Percentiles rank a stretch among this genome's conserved stretches.
These are phyloP conservation scores for Cynodonichthys magdalenae DNA, from an alignment of 2,797 vertebrate species.

Conservation along the genomic window DNA sequence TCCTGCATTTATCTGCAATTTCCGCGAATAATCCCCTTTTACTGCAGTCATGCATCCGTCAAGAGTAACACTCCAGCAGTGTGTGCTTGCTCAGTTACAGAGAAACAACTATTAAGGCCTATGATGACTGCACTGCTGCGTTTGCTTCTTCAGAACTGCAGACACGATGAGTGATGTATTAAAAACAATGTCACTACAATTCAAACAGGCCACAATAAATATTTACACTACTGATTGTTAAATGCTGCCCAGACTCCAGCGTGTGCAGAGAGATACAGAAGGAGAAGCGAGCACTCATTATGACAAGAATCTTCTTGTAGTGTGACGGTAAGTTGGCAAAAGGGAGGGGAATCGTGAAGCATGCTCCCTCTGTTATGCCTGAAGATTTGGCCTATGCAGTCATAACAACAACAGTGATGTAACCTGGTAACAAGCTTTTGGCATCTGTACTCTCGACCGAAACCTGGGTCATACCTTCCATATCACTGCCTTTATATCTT, in stretches of 20 bases:
- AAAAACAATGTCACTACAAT: slow-evolving; percentile 54
- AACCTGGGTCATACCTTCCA: slow-evolving; percentile 82
- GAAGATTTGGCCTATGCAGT: slow-evolving; percentile 79
- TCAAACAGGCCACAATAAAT: slow-evolving; percentile 70
- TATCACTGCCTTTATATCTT: slow-evolving; percentile 72
- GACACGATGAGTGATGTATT: slow-evolving; percentile 43
- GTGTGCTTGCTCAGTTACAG: slow-evolving; percentile 53
- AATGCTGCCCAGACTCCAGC: slow-evolving; percentile 51
- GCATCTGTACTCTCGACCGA: slow-evolving; percentile 76
- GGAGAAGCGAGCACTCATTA: slow-evolving; percentile 46
- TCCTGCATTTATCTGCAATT: slow-evolving; percentile 74
- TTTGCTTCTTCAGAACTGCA: slow-evolving; percentile 34
- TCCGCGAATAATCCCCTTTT: slow-evolving; percentile 72
- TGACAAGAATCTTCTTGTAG: slow-evolving; percentile 75
- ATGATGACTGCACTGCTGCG: slow-evolving; percentile 21
- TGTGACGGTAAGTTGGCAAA: slow-evolving; percentile 78
- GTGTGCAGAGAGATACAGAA: slow-evolving; percentile 7
- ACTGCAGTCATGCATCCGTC: slow-evolving; percentile 68
- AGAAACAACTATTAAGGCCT: slow-evolving; percentile 45
- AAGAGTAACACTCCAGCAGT: slow-evolving; percentile 50
- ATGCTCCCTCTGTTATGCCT: slow-evolving; percentile 78
- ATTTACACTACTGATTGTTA: slow-evolving; percentile 68
- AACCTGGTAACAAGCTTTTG: slow-evolving; percentile 84
- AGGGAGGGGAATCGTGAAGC: slow-evolving; percentile 74
- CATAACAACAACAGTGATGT: slow-evolving; percentile 85